These are phyloP conservation scores for Calypte anna DNA, from an alignment of 2,113 vertebrate genomes.

Conservation along the genomic window DNA sequence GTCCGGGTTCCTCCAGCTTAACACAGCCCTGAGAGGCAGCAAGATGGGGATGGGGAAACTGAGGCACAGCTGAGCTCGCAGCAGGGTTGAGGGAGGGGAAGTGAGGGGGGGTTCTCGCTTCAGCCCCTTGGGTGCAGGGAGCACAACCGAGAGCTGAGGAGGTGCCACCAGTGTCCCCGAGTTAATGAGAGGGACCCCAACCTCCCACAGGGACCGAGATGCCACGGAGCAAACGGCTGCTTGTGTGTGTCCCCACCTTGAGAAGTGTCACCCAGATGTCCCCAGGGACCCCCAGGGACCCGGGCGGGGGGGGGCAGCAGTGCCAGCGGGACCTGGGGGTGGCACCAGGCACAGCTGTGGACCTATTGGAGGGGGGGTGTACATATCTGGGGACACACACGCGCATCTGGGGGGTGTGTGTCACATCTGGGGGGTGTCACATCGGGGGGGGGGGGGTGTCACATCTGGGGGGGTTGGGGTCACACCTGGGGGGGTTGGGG, in stretches of 20 bases:
- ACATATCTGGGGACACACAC: too few species aligned
- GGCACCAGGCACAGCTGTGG: background rate
- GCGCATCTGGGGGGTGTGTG: too few species aligned
- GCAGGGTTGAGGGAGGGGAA: too few species aligned
- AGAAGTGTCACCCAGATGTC: background rate
- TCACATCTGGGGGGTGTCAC: too few species aligned
- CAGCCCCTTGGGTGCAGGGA: too few species aligned
- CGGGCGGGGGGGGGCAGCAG: background rate
- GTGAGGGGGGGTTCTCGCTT: too few species aligned
- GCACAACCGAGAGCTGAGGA: background rate
- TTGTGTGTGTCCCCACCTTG: background rate
- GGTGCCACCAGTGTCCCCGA: too few species aligned
- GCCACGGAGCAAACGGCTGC: background rate
- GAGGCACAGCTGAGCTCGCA: background rate
- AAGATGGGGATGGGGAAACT: background rate
- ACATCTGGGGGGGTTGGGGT: too few species aligned
- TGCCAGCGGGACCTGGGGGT: background rate
- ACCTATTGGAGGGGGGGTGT: background rate
- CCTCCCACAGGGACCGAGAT: background rate
- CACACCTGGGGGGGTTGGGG: too few species aligned
- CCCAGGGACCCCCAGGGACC: background rate
- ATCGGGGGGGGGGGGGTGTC: too few species aligned
- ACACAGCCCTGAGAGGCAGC: accelerated
- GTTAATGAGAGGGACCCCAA: background rate
- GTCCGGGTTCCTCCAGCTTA: background rate